These are phyloP conservation scores for Belgica antarctica DNA, from an alignment of 2,888 invertebrate species.

Conservation along the genomic window DNA sequence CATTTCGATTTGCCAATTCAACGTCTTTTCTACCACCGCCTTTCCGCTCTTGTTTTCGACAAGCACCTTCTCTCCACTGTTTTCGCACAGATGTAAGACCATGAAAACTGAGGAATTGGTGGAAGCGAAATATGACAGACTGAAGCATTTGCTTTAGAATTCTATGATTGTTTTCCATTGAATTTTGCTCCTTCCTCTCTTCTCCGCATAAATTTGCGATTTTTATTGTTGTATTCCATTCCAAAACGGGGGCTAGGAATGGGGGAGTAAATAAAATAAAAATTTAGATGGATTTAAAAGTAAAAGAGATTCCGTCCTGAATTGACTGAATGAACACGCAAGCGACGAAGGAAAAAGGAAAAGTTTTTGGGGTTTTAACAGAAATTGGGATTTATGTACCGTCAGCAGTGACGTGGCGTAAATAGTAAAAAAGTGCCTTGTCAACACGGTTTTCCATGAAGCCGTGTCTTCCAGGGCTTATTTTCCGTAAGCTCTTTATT, in stretches of 20 bases:
- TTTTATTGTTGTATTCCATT: constrained; percentile 21
- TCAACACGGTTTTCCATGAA: constrained; percentile 8
- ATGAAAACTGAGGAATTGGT: background rate
- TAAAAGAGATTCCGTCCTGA: constrained; percentile 7
- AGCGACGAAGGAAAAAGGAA: background rate
- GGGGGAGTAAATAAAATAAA: constrained; percentile 28
- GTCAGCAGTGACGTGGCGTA: constrained; percentile 5
- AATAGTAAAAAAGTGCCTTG: constrained; percentile 9
- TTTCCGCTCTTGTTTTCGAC: background rate
- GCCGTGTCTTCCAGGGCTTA: background rate
- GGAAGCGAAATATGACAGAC: constrained; percentile 17
- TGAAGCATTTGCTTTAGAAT: background rate
- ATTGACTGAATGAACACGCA: background rate
- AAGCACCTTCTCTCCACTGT: no score
- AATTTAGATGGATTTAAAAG: constrained; percentile 3
- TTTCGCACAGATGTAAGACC: background rate
- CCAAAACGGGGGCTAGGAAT: background rate
- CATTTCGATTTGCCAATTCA: constrained; percentile 5
- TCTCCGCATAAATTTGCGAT: constrained; percentile 17
- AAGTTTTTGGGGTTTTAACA: background rate
- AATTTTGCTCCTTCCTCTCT: constrained; percentile 14
- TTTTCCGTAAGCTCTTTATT: background rate
- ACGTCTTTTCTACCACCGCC: background rate
- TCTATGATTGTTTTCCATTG: constrained; percentile 27
- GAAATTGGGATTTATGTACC: background rate